A percentile compares a stretch with the other conserved stretches of the same genome.
These are phyloP conservation scores for Nesidiocoris tenuis DNA, from an alignment of 2,888 invertebrate species.

Conservation along the genomic window DNA sequence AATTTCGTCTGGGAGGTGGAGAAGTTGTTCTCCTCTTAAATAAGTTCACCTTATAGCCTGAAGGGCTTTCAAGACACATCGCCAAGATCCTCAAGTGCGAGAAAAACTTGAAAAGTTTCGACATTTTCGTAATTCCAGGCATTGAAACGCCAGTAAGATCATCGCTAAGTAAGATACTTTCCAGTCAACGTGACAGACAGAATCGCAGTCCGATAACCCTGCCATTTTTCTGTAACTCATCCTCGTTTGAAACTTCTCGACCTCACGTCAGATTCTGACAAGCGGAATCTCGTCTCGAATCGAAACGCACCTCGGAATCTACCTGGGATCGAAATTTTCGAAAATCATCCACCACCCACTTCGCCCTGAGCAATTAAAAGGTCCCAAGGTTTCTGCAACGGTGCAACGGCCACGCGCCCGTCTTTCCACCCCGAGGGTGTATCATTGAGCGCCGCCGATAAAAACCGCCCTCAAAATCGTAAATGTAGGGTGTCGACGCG, in stretches of 20 bases:
- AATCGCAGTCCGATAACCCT: constrained; percentile 13
- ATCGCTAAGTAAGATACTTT: constrained; percentile 20
- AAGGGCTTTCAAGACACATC: too few relatives aligned
- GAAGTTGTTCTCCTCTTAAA: too few relatives aligned
- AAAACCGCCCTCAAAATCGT: constrained; percentile 10
- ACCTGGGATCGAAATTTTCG: constrained; percentile 16
- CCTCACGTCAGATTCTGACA: constrained; percentile 3
- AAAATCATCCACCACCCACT: constrained; percentile 7
- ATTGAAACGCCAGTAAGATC: too few relatives aligned
- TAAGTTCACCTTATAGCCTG: too few relatives aligned
- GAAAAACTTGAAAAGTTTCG: too few relatives aligned
- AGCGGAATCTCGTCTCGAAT: background rate
- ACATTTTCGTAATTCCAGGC: too few relatives aligned
- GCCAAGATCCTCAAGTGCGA: too few relatives aligned
- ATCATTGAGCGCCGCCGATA: constrained; percentile 1
- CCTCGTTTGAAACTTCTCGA: constrained; percentile 3
- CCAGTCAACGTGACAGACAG: constrained; percentile 4
- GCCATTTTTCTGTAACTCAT: constrained; percentile 40
- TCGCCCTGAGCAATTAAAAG: constrained; percentile 25
- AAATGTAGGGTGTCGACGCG: constrained; percentile 30
- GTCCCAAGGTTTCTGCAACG: constrained; percentile 17
- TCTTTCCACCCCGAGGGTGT: background rate
- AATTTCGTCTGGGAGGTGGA: too few relatives aligned
- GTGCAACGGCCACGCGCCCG: constrained; percentile 32
- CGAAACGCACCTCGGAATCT: background rate